Evolutionary conservation across 2,113 vertebrate genomes (phyloP).

Genomic region (Cyprinus carpio): DNA sequence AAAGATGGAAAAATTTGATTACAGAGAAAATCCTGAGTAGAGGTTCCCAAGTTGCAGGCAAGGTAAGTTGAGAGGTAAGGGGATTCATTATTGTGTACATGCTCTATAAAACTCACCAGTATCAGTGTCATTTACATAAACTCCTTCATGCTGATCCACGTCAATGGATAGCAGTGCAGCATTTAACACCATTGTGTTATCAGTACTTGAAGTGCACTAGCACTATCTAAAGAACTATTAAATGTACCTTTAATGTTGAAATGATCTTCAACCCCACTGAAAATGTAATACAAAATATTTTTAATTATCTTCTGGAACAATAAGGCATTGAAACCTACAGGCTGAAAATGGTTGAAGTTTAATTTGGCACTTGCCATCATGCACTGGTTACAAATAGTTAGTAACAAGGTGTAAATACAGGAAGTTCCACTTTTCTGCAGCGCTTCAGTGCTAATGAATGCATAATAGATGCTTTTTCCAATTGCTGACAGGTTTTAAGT

Average conservation of each 20-base stretch:
- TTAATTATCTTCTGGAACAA: neutral
- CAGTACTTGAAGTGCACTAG: neutral
- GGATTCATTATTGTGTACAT: neutral
- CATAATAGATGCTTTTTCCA: conserved; percentile 50
- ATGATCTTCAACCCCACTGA: neutral
- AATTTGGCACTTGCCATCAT: neutral
- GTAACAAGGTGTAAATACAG: conserved; percentile 42
- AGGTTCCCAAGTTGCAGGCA: neutral
- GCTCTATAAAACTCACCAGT: neutral
- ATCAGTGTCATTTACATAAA: neutral
- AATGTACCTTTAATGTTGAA: neutral
- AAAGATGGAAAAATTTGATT: neutral
- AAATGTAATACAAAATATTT: neutral
- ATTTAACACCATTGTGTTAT: neutral
- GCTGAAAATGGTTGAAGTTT: conserved; percentile 26
- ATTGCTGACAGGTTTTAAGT: conserved; percentile 28
- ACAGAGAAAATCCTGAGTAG: neutral
- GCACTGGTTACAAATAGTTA: conserved; percentile 16
- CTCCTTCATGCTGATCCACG: neutral
- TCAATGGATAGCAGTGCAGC: neutral
- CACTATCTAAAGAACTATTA: neutral
- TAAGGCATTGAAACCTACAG: neutral
- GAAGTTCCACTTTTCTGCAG: conserved; percentile 39
- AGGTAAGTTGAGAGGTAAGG: neutral
- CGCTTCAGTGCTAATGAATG: conserved; percentile 40